phyloP scores from a whole-genome alignment of 2,113 vertebrate species.

The Heliornis fulica region DNA sequence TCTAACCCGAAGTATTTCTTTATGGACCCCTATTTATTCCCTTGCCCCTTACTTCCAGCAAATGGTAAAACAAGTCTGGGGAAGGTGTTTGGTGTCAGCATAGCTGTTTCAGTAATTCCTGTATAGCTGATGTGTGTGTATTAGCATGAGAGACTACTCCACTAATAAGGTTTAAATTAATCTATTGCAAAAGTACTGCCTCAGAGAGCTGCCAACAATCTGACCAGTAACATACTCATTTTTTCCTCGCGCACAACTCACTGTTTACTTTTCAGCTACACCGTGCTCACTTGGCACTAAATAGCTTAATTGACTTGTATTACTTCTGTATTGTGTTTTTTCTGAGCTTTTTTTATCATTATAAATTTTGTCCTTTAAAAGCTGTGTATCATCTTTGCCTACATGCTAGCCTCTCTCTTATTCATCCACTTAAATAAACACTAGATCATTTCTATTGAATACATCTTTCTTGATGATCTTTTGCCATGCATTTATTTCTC shows the following conservation, averaged over 20 bases:
- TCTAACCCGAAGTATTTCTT: background rate
- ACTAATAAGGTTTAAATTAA: constrained; percentile 50
- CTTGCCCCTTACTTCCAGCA: background rate
- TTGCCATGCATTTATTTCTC: background rate
- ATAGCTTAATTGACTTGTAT: background rate
- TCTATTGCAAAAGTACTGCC: constrained; percentile 35
- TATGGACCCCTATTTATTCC: background rate
- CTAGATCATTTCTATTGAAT: constrained; percentile 31
- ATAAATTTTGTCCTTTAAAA: background rate
- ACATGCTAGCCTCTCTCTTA: background rate
- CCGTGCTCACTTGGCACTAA: constrained; percentile 1
- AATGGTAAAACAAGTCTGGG: background rate
- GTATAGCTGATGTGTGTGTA: constrained; percentile 30
- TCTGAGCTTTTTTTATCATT: background rate
- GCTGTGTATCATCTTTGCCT: background rate
- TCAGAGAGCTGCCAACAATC: constrained; percentile 19
- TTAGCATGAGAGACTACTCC: constrained; percentile 7
- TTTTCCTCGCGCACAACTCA: background rate
- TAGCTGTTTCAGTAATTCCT: constrained; percentile 22
- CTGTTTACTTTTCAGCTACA: constrained; percentile 20
- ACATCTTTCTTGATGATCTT: constrained; percentile 25
- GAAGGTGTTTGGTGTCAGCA: background rate
- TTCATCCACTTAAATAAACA: constrained; percentile 10
- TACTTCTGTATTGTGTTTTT: background rate
- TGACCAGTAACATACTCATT: constrained; percentile 24